These are phyloP conservation scores for Poecile montanus DNA, from an alignment of 2,797 vertebrate genomes.

Conservation along the genomic window DNA sequence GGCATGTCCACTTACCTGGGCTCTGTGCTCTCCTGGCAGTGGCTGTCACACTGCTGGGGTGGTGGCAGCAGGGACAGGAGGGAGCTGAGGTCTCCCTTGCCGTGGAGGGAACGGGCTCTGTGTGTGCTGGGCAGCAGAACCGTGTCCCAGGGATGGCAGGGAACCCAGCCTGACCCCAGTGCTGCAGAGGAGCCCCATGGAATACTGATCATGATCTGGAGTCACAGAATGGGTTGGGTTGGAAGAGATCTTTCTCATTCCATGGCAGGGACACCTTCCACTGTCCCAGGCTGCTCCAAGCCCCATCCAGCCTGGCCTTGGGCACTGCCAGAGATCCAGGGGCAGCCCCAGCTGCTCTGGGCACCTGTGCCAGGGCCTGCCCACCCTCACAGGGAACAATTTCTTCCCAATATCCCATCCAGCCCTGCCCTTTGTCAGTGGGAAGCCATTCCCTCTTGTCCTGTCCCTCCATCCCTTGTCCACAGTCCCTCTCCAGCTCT, in stretches of 20 bases:
- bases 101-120: background rate
- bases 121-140: background rate
- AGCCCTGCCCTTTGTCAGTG: background rate
- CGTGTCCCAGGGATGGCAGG: background rate
- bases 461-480: background rate
- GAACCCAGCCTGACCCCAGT: background rate
- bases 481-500: background rate
- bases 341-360: background rate
- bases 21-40: background rate
- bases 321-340: background rate
- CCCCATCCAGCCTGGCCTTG: rapidly evolving
- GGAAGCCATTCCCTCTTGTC: background rate
- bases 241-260: background rate
- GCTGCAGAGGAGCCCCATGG: background rate
- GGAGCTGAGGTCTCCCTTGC: background rate
- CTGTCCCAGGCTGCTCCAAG: background rate
- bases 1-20: rapidly evolving
- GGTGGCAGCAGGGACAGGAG: background rate
- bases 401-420: background rate
- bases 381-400: background rate
- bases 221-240: background rate
- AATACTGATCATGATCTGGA: background rate
- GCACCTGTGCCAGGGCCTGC: background rate
- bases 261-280: background rate
- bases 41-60: too few species aligned